These are phyloP conservation scores for Halyomorpha halys DNA, from an alignment of 1,140 invertebrate genomes.

Conservation along the genomic window DNA sequence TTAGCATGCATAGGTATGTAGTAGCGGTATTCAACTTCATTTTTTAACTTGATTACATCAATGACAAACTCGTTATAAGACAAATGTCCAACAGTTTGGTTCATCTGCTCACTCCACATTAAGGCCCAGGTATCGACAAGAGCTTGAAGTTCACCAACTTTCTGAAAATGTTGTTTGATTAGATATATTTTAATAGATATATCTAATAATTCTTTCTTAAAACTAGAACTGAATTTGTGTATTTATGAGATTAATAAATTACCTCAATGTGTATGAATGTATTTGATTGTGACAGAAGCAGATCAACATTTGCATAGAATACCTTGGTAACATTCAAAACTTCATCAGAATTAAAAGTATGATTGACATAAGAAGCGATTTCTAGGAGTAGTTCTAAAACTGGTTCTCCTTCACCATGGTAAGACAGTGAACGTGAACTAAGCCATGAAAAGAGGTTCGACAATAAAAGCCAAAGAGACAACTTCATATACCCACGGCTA, in stretches of 20 bases:
- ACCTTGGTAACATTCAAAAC: conserved; percentile 22
- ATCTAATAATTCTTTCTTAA: too few relatives aligned
- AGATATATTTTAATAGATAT: too few relatives aligned
- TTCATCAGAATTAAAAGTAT: conserved; percentile 21
- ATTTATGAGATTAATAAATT: neutral
- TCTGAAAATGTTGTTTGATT: conserved; percentile 16
- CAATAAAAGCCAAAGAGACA: conserved; percentile 17
- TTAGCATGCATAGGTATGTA: conserved; percentile 1
- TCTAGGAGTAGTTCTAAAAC: conserved; percentile 22
- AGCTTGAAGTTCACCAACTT: conserved; percentile 23
- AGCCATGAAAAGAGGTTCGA: conserved; percentile 4
- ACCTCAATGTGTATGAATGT: conserved; percentile 27
- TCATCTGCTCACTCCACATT: conserved; percentile 20
- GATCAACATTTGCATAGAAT: conserved; percentile 27
- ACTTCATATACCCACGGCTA: conserved; percentile 46
- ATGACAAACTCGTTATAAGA: conserved; percentile 24
- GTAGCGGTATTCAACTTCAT: conserved; percentile 8
- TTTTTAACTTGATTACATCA: conserved; percentile 18
- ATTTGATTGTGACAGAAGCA: conserved; percentile 19
- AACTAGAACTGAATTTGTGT: too few relatives aligned
- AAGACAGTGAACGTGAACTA: neutral
- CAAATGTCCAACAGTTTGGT: conserved; percentile 16
- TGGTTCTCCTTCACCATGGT: conserved; percentile 28
- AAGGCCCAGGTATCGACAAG: conserved; percentile 22
- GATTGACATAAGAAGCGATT: conserved; percentile 22